Base-by-base conservation (phyloP, 2,797 vertebrate species). In the Helostoma temminkii region DNA sequence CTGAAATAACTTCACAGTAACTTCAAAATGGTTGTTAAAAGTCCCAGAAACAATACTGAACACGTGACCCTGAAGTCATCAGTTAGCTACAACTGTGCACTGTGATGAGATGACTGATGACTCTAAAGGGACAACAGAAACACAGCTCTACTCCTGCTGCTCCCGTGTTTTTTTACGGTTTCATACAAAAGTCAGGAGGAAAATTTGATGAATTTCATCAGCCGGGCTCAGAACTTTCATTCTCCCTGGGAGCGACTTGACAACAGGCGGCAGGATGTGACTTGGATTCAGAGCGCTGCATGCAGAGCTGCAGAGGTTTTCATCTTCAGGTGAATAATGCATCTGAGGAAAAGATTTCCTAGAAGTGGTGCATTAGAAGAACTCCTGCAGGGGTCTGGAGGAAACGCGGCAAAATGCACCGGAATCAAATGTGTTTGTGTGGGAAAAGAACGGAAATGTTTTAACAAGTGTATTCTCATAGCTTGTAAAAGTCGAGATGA, bases 301-400 rank as follows among this genome's bases (percentile, higher is more conserved):
- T 16, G 48, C 46, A 57, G 3, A 16, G 59, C 16, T n/a, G 39
- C 47, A 3, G 22, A 24, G 30, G 2, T 14, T 65, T 71, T 74
- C 60, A 72, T 58, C 37, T 63, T 0, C 19, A 36, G 75, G 61
- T 78, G 65, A 71, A 81, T 78, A 71, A 81, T 58, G 62, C 66
- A 64, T 57, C 69, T 56, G n/a, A 65, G 47, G 56, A 21, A 53
- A 53, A 48, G 34, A 36, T 39, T 60, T 18, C 16, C 22, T 59
- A n/a, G 25, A 53, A 64, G 54, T 11, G 32, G 14, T n/a, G 25
- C n/a, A 19, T 30, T 2, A 28, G 14, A 32, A 25, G 48, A 39
- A 18, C 18, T 58, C n/a, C 9, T 19, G 25, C 37, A 34, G 68
- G 57, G 26, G 34, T 26, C 19, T 9, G 1, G 42, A 18, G 28